phyloP scores from a whole-genome alignment of 2,113 vertebrate genomes.

The Dipodomys merriami region DNA sequence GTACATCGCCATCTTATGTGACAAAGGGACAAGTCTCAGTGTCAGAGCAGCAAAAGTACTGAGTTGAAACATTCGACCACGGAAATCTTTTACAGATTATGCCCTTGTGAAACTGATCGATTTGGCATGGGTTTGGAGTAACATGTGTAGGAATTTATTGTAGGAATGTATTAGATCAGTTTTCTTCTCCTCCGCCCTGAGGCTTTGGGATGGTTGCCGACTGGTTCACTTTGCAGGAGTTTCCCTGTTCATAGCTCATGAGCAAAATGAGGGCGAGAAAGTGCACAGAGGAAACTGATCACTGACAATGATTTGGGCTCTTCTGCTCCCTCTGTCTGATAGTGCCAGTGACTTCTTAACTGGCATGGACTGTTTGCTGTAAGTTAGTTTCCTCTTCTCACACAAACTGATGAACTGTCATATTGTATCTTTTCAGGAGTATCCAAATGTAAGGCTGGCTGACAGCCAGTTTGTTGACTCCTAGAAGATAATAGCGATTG shows the following conservation, averaged over 20 bases:
- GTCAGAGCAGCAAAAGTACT: neutral
- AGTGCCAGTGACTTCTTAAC: conserved; percentile 10
- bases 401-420: conserved; percentile 60
- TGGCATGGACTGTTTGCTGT: conserved; percentile 64
- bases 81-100: neutral
- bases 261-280: neutral
- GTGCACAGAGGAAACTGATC: neutral
- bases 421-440: conserved; percentile 69
- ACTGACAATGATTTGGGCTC: conserved; percentile 39
- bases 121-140: neutral
- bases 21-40: neutral
- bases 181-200: neutral
- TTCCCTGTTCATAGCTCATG: neutral
- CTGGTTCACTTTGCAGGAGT: conserved; percentile 14
- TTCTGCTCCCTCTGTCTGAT: neutral
- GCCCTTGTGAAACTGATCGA: neutral
- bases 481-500: conserved; percentile 79
- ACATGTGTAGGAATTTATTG: neutral
- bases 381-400: conserved; percentile 72
- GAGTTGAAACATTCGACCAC: neutral
- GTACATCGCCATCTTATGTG: neutral
- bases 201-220: neutral
- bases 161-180: neutral
- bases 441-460: conserved; percentile 75
- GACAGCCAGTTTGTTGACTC: conserved; percentile 77